Evolutionary conservation across 2,797 vertebrate species (phyloP).

Genomic region (Pogoniulus pusillus): DNA sequence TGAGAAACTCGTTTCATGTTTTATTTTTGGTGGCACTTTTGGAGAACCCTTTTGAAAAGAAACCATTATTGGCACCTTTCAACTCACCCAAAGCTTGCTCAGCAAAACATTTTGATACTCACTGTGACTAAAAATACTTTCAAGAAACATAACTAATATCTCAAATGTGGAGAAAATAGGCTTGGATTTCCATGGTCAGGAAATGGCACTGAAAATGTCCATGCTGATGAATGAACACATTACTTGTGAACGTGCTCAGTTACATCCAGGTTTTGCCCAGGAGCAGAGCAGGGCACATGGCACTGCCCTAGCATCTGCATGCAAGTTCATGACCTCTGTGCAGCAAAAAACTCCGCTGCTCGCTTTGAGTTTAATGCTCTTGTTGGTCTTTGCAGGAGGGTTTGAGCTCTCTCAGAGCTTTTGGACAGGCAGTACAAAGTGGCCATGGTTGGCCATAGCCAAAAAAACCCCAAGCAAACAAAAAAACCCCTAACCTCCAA

Average conservation of each 20-base stretch:
- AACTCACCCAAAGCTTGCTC: slow-evolving; percentile 21
- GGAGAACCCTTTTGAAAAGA: slow-evolving; percentile 38
- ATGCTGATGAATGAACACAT: not conserved
- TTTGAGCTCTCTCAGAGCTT: not conserved
- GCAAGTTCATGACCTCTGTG: not conserved
- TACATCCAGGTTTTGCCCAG: not conserved
- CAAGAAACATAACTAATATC: not conserved
- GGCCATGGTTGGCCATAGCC: not conserved
- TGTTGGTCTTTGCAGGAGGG: not conserved
- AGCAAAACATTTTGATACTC: slow-evolving; percentile 10
- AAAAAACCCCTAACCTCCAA: no score
- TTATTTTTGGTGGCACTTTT: slow-evolving; percentile 60
- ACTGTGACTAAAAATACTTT: slow-evolving; percentile 37
- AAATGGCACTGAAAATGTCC: not conserved
- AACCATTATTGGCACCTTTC: slow-evolving; percentile 42
- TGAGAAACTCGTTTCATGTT: slow-evolving; percentile 29
- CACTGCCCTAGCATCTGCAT: not conserved
- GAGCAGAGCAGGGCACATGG: not conserved
- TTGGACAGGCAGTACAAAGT: not conserved
- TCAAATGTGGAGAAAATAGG: not conserved
- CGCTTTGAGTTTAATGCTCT: not conserved
- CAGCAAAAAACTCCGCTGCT: not conserved
- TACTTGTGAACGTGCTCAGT: not conserved
- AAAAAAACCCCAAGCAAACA: not conserved
- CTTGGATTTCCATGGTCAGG: slow-evolving; percentile 14